A percentile compares a stretch with the other conserved stretches of the same genome.
phyloP scores from a whole-genome alignment of 2,888 invertebrate genomes.

The Diarsia mendica region DNA sequence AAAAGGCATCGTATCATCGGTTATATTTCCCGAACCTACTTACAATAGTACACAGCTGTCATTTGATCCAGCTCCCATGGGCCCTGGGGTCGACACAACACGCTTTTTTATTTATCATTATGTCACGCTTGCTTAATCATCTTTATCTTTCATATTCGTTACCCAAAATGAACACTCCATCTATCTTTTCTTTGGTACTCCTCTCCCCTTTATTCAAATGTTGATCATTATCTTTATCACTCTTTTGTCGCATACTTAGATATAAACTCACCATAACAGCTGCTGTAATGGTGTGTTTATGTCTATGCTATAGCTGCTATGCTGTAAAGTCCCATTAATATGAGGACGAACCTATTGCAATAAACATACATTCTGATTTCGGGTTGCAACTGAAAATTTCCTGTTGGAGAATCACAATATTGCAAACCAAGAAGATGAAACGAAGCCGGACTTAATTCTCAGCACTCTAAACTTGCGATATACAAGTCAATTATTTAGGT shows the following conservation, averaged over 20 bases:
- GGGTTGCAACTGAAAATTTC: not conserved
- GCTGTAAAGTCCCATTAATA: no score
- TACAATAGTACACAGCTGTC: not conserved
- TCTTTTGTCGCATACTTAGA: not conserved
- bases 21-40: not conserved
- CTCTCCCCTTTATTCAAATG: not conserved
- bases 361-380: not conserved
- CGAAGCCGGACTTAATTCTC: not conserved
- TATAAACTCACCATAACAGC: not conserved
- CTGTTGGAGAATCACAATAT: no score
- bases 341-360: not conserved
- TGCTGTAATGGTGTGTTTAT: not conserved
- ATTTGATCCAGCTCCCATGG: no score
- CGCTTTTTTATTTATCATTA: no score
- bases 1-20: not conserved
- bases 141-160: not conserved
- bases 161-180: not conserved
- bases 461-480: not conserved
- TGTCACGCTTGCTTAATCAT: no score
- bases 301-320: no score
- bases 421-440: no score
- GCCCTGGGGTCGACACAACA: no score
- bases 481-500: not conserved
- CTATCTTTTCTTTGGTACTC: not conserved
- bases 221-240: not conserved